Evolutionary conservation across 1,140 invertebrate species (phyloP).

Genomic region (Medauroidea extradentata): DNA sequence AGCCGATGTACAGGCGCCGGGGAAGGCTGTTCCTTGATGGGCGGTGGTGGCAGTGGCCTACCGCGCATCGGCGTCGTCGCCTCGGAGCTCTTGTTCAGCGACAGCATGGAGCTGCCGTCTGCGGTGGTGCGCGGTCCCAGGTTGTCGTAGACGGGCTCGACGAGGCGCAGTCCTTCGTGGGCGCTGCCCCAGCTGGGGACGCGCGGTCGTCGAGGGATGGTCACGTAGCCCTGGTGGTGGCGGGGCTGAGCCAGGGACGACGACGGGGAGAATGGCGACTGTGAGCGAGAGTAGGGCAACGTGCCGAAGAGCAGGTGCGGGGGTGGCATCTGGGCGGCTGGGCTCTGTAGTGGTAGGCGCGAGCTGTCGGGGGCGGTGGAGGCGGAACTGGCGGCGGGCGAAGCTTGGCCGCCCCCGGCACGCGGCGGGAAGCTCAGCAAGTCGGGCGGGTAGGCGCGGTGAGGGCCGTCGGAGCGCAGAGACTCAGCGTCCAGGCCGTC

Average conservation of each 20-base stretch:
- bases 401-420: conserved; percentile 54
- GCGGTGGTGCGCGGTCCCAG: conserved; percentile 77
- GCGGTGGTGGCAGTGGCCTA: conserved; percentile 53
- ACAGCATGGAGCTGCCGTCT: conserved; percentile 73
- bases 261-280: conserved; percentile 60
- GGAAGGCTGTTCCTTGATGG: conserved; percentile 44
- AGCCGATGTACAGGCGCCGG: conserved; percentile 61
- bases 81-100: conserved; percentile 58
- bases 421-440: conserved; percentile 71
- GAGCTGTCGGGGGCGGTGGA: conserved; percentile 68
- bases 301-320: conserved; percentile 55
- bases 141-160: conserved; percentile 79
- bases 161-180: conserved; percentile 33
- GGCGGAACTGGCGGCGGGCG: conserved; percentile 65
- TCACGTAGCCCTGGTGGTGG: conserved; percentile 70
- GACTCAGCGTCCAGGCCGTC: conserved; percentile 4
- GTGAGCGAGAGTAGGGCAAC: conserved; percentile 64
- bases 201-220: conserved; percentile 74
- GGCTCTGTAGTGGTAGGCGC: conserved; percentile 50
- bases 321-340: conserved; percentile 46
- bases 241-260: conserved; percentile 57
- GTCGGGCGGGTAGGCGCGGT: conserved; percentile 66
- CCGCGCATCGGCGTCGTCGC: conserved; percentile 45
- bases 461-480: conserved; percentile 3
- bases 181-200: conserved; percentile 71